These are phyloP conservation scores for Poeciliopsis turneri DNA, from an alignment of 2,797 vertebrate species.

Conservation along the genomic window DNA sequence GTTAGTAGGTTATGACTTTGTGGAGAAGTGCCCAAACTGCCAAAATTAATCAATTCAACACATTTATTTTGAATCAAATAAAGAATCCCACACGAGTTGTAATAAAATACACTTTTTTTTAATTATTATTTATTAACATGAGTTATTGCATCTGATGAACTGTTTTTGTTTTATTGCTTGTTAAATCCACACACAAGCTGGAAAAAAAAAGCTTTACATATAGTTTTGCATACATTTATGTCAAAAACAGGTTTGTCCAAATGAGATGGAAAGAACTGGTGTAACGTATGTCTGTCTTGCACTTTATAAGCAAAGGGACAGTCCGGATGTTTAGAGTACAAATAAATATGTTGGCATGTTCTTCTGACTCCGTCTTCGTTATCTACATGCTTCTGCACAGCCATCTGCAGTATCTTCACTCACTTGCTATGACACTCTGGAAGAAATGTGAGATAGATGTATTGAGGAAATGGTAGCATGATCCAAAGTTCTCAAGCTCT, in stretches of 20 bases:
- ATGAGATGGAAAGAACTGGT: conserved; percentile 1
- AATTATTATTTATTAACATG: conserved; percentile 58
- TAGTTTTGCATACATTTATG: conserved; percentile 44
- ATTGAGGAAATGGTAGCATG: conserved; percentile 7
- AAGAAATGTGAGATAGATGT: conserved; percentile 31
- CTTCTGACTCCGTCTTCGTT: conserved; percentile 37
- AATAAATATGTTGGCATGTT: conserved; percentile 27
- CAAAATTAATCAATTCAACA: neutral
- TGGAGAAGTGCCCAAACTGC: neutral
- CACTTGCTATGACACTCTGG: conserved; percentile 48
- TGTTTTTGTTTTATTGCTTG: conserved; percentile 62
- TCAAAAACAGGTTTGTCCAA: conserved; percentile 44
- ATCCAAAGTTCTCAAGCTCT: neutral
- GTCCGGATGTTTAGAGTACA: conserved; percentile 1
- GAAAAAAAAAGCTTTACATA: conserved; percentile 43
- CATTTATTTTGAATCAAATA: neutral
- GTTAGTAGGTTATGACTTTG: neutral
- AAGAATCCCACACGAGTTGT: conserved; percentile 26
- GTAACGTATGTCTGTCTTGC: conserved; percentile 3
- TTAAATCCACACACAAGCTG: conserved; percentile 43
- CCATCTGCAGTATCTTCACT: conserved; percentile 25
- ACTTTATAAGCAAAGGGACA: conserved; percentile 20
- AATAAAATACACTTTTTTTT: conserved; percentile 44
- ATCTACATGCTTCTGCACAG: conserved; percentile 50
- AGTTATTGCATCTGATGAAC: conserved; percentile 24